Evolutionary conservation across 1,140 invertebrate genomes (phyloP).

Genomic region (Danaus melanippus): DNA sequence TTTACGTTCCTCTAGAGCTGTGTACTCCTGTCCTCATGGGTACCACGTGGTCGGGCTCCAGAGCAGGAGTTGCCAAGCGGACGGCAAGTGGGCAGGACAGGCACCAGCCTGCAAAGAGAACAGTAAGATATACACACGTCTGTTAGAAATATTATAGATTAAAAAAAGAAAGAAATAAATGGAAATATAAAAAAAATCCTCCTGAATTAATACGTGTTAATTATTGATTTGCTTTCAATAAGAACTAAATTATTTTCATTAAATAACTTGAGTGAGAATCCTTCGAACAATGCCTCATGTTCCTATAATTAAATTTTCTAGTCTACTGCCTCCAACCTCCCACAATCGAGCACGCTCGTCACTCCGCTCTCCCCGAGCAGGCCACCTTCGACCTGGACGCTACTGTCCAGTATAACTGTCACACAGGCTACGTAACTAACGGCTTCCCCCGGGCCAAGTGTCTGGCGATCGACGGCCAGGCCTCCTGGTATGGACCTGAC

Average conservation of each 20-base stretch:
- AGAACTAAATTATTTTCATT: no score
- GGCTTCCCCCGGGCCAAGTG: slow-evolving; percentile 92
- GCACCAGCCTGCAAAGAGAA: slow-evolving; percentile 92
- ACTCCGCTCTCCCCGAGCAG: slow-evolving; percentile 87
- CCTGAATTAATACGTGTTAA: no score
- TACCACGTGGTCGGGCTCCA: slow-evolving; percentile 89
- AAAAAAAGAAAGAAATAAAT: no score
- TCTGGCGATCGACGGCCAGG: slow-evolving; percentile 87
- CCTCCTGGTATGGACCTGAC: slow-evolving; percentile 94
- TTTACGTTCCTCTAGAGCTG: slow-evolving; percentile 68
- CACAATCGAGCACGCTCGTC: slow-evolving; percentile 87
- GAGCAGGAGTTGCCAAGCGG: slow-evolving; percentile 90
- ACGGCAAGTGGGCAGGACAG: slow-evolving; percentile 92
- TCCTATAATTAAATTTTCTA: slow-evolving; percentile 37
- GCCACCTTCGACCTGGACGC: slow-evolving; percentile 87
- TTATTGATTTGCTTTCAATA: no score
- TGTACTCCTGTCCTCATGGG: slow-evolving; percentile 90
- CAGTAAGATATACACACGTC: slow-evolving; percentile 68
- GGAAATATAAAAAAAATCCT: no score
- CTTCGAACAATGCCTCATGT: no score
- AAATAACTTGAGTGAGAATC: no score
- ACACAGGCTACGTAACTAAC: slow-evolving; percentile 88
- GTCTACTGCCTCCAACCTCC: slow-evolving; percentile 92
- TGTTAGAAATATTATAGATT: no score
- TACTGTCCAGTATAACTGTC: slow-evolving; percentile 92